Evolutionary conservation across 2,888 invertebrate species (phyloP), one percentile per base, ranked within the genome.

Genomic region (Amphipyra tragopoginis): DNA sequence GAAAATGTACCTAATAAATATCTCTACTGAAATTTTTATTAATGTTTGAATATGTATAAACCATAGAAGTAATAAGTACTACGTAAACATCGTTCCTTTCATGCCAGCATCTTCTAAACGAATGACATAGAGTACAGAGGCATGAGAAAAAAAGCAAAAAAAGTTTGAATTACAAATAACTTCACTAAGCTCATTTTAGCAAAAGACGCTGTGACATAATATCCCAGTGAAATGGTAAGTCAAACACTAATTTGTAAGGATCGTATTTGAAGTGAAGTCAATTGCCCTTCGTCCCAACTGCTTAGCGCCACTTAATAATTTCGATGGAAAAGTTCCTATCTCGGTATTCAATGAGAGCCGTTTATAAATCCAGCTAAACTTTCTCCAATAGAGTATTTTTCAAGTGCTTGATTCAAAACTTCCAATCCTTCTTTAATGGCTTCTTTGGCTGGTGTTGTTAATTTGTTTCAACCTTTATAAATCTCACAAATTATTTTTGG

Each of bases 351-450:
- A 56, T 51, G 34, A 65, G 43, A 15, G 45, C 45, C 55, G 55
- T 70, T 73, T 61, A 54, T 61, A 53, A 50, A 63, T 58, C 55
- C 58, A 40, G 51, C 53, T 48, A 60, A 78, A 72, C 47, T 72
- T 72, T 57, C 42, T 26, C 36, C 26, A 42, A 47, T 33, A 47
- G 26, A 45, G 36, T 38, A 62, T 56, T 47, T 52, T 42, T 49
- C 44, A 50, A 65, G 15, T 54, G 38, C 33, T 71, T 39, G 9
- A 59, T 57, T 73, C 50, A 36, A 71, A 44, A 63, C 67, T 53
- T 40, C 26, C 15, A 70, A 63, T 53, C 52, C 51, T 58, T 40
- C 44, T 58, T 60, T 33, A 52, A 66, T 47, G 47, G 54, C 56
- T 77, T 56, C 60, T 49, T 43, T 13, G 29, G n/a, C 50, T 33